Evolutionary conservation across 2,888 invertebrate genomes (phyloP).

Genomic region (Hypsopygia costalis): DNA sequence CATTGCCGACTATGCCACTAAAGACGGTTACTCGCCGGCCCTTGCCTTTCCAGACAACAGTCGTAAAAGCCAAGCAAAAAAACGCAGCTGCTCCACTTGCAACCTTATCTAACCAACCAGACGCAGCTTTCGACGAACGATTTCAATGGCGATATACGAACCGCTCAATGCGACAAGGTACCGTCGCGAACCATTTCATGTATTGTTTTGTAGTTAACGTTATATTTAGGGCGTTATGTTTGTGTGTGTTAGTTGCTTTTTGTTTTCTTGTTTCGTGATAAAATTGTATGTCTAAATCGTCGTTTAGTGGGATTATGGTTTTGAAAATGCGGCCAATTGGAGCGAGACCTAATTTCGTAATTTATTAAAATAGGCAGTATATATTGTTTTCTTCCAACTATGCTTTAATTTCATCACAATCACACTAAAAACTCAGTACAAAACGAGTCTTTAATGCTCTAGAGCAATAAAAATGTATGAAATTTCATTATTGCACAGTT

Average conservation of each 20-base stretch:
- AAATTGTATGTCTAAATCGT: constrained; percentile 9
- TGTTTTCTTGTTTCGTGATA: constrained; percentile 27
- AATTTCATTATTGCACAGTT: too few relatives aligned
- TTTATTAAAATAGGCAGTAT: too few relatives aligned
- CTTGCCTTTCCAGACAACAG: constrained; percentile 64
- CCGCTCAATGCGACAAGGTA: constrained; percentile 53
- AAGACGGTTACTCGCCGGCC: constrained; percentile 31
- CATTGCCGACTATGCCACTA: constrained; percentile 33
- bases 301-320: constrained; percentile 1
- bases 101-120: constrained; percentile 55
- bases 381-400: too few relatives aligned
- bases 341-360: not conserved
- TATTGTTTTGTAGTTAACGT: constrained; percentile 45
- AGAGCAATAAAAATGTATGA: too few relatives aligned
- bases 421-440: too few relatives aligned
- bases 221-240: constrained; percentile 66
- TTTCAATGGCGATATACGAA: constrained; percentile 33
- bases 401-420: too few relatives aligned
- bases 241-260: constrained; percentile 50
- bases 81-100: constrained; percentile 56
- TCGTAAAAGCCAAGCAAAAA: constrained; percentile 67
- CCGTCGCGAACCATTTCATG: constrained; percentile 38
- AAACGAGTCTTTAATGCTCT: too few relatives aligned
- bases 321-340: not conserved
- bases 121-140: constrained; percentile 32